Evolutionary conservation across 2,888 invertebrate genomes (phyloP).

Genomic region (Theretra japonica): DNA sequence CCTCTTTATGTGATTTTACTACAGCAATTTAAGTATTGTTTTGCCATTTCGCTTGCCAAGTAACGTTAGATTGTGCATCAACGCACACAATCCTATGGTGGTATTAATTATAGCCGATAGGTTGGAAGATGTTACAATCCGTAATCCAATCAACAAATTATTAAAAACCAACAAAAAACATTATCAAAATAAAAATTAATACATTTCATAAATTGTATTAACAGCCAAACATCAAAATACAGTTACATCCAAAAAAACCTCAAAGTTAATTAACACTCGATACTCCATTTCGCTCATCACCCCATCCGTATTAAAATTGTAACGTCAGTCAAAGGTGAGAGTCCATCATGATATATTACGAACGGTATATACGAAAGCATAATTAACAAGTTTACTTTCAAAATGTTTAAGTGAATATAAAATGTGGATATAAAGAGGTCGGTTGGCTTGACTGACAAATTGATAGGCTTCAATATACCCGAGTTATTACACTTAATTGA

Average conservation of each 20-base stretch:
- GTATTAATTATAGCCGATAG: too few relatives aligned
- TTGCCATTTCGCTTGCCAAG: too few relatives aligned
- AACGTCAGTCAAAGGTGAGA: constrained; percentile 63
- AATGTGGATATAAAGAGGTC: constrained; percentile 52
- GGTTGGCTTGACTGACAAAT: constrained; percentile 63
- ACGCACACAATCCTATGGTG: too few relatives aligned
- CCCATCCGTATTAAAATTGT: constrained; percentile 53
- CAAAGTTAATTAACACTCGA: constrained; percentile 57
- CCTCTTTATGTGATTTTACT: too few relatives aligned
- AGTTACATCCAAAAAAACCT: constrained; percentile 21
- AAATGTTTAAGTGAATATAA: constrained; percentile 68
- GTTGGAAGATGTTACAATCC: too few relatives aligned
- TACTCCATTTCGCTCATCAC: constrained; percentile 21
- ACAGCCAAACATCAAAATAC: constrained; percentile 5
- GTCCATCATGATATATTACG: constrained; percentile 59
- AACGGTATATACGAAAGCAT: constrained; percentile 70
- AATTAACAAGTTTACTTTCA: constrained; percentile 79
- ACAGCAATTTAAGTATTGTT: too few relatives aligned
- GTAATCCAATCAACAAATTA: not conserved
- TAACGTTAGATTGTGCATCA: too few relatives aligned
- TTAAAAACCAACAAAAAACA: not conserved
- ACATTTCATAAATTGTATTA: constrained; percentile 2
- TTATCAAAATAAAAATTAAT: not conserved
- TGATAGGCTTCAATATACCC: constrained; percentile 69
- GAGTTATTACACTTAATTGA: constrained; percentile 75